Percentiles rank a stretch among this genome's conserved stretches.
Conservation (phyloP, 2,888 invertebrate species). For the Perdita meconis region DNA sequence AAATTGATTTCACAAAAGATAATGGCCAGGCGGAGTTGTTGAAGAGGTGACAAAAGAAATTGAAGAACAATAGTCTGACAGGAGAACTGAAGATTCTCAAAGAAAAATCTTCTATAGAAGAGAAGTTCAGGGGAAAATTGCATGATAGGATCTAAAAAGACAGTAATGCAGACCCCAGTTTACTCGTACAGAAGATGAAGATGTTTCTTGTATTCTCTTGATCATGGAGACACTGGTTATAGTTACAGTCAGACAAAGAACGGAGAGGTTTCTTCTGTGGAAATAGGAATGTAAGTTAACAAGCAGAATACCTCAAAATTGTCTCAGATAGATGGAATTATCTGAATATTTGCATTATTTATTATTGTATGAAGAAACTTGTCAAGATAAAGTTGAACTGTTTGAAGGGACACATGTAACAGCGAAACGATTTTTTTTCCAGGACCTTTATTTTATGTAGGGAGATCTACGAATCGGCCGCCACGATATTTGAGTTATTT, state of each 20-base stretch:
- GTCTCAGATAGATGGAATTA: no score
- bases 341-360: no score
- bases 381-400: no score
- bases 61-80: not conserved
- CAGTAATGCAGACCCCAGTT: conserved; percentile 7
- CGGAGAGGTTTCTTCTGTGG: not conserved
- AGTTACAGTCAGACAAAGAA: not conserved
- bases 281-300: no score
- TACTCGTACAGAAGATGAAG: conserved; percentile 18
- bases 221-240: not conserved
- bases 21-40: conserved; percentile 1
- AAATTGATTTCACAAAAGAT: not conserved
- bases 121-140: conserved; percentile 32
- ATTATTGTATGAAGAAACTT: no score
- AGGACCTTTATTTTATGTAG: no score
- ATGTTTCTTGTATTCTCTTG: conserved; percentile 25
- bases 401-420: no score
- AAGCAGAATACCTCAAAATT: no score
- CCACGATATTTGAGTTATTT: no score
- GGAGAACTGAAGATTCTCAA: conserved; percentile 5
- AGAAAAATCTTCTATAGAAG: conserved; percentile 15
- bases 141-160: conserved; percentile 3
- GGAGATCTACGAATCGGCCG: no score
- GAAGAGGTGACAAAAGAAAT: not conserved
- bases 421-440: no score